Conservation (phyloP, 2,797 vertebrate genomes). For the Thripadectes ignobilis region DNA sequence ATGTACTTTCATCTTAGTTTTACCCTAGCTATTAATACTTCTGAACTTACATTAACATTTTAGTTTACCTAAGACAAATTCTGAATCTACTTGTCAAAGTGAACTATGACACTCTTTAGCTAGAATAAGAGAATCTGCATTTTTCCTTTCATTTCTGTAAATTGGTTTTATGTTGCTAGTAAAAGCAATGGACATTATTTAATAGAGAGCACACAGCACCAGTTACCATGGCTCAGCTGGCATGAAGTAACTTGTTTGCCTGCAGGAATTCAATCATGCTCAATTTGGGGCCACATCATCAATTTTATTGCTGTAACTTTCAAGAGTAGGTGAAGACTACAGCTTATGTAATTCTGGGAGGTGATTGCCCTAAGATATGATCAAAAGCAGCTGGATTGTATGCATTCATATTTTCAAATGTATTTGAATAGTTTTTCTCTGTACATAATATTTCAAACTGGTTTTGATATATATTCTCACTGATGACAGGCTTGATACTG, state of each 20-base stretch:
- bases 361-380: neutral
- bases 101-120: neutral
- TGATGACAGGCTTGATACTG: constrained; percentile 52
- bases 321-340: neutral
- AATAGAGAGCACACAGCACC: neutral
- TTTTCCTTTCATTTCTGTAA: constrained; percentile 2
- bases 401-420: constrained; percentile 17
- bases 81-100: neutral
- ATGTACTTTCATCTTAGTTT: neutral
- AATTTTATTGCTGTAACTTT: constrained; percentile 13
- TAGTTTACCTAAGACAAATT: neutral
- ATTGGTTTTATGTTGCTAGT: neutral
- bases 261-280: neutral
- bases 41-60: neutral
- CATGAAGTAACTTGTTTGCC: neutral
- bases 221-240: neutral
- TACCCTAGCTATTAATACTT: neutral
- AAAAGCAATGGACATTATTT: neutral
- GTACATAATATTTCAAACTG: constrained; percentile 5
- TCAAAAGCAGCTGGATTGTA: constrained; percentile 7
- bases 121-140: neutral
- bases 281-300: neutral
- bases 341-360: neutral
- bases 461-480: constrained; percentile 23
- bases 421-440: neutral